Conservation (phyloP, 2,113 vertebrate species). For the Sapayoa aenigma region DNA sequence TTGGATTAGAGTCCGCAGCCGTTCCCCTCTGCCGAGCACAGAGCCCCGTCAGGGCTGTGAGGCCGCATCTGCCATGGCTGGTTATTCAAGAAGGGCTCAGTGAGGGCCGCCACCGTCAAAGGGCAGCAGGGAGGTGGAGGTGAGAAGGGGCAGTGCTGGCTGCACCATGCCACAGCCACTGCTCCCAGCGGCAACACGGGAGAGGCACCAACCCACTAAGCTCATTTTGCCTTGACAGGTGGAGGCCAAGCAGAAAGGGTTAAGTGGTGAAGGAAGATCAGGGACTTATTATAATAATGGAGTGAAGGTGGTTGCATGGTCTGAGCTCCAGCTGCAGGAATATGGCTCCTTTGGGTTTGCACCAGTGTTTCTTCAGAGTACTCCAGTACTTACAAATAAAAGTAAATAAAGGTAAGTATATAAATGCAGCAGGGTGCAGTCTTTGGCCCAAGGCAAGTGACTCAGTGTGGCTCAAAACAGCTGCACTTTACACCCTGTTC, state of each 20-base stretch:
- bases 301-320: not conserved
- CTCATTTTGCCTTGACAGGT: not conserved
- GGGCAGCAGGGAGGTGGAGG: not conserved
- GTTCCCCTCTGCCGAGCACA: conserved; percentile 15
- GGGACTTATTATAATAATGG: too few species aligned
- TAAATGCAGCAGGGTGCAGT: not conserved
- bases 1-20: conserved; percentile 24
- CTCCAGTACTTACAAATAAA: not conserved
- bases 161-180: not conserved
- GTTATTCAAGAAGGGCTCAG: not conserved
- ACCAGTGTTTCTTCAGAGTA: not conserved
- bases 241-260: not conserved
- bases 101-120: accelerated
- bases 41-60: conserved; percentile 1
- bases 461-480: not conserved
- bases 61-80: not conserved
- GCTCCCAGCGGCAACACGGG: accelerated
- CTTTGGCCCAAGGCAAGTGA: not conserved
- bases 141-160: not conserved
- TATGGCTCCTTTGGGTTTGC: not conserved
- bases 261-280: not conserved
- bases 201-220: accelerated
- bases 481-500: not conserved
- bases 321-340: not conserved
- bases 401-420: not conserved